Base-by-base conservation (phyloP, 2,113 vertebrate genomes). In the Tangachromis dhanisi region DNA sequence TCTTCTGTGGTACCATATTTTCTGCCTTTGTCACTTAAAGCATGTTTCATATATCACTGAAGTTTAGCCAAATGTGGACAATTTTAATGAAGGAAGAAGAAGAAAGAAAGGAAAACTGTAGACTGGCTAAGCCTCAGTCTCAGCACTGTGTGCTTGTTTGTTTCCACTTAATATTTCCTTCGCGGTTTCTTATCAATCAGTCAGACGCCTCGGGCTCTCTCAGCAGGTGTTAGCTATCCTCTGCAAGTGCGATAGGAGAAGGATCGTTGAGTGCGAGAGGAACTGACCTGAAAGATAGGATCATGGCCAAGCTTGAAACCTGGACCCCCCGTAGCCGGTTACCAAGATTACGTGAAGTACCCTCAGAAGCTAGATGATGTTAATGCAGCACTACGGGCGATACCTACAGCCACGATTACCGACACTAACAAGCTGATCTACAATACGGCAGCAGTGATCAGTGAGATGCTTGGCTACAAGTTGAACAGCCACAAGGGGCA, bases 391-490 rank as follows among this genome's bases (percentile, higher is more conserved):
- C 21, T 55, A 55, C 2, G 0, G 11, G 0, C 4, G 4, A 55
- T 55, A 26, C 21, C 21, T 55, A 26, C 21, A 24, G 0, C 21
- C 21, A 26, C 1, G 2, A 0, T 55, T 55, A 26, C 54, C 6
- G 21, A 55, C 11, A 55, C 21, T 55, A 55, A 55, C 54, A 55
- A 55, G 11, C 54, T 55, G 21, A 55, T 55, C 21, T 26, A 26
- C 54, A 55, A 0, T 26, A 55, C 0, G 0, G 54, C 54, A 55
- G 54, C 54, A 3, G 54, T 55, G 21, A 55, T 8, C 53, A 1
- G 53, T 7, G n/a, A 7, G 53, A 24, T 24, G 21, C 54, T 55
- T 55, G 21, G 4, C 54, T 55, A 55, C 21, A 55, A 55, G 21
- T 26, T 55, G 53, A 55, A 55, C 4, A 55, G 21, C 11, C 21